Evolutionary conservation across 2,113 vertebrate species (phyloP), one percentile per base, ranked within the genome.

Genomic region (Orycteropus afer): DNA sequence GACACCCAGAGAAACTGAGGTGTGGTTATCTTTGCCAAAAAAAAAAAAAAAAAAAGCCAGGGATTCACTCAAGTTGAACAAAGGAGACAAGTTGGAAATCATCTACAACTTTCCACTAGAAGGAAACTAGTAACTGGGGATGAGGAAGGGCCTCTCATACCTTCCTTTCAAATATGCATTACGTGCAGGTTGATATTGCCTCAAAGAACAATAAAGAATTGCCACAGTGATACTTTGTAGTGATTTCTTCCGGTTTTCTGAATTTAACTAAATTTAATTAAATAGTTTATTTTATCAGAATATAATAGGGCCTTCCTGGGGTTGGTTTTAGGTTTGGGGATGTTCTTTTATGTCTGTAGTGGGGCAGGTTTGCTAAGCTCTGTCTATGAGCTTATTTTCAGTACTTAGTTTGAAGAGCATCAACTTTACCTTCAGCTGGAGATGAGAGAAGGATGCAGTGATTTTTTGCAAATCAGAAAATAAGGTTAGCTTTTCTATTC

Each of bases 251-350:
- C 77, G 37, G 67, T 76, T 88, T 78, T 81, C 78, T 94, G 37
- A 78, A 88, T 92, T 92, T 89, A 92, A 79, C 25, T 77, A 23
- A n/a, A n/a, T n/a, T n/a, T n/a, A n/a, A n/a, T n/a, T n/a, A n/a
- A n/a, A 69, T 37, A 82, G 25, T 73, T 78, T 9, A 15, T 88
- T 93, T 74, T 37, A 59, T 25, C 27, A 90, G 47, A 69, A 82
- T 42, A 67, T 69, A 32, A 14, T 42, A 23, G 23, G 73, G 53
- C 10, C 65, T 80, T 61, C 20, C 61, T 47, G 25, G 1, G 4
- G 45, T 93, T 89, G 20, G 25, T 73, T 81, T 82, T 80, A n/a
- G 74, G 22, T 77, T 89, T 59, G 76, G 27, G 20, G 6, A 69
- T 61, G 17, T 34, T 71, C 85, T 77, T 22, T 57, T 73, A 79